A percentile compares a stretch with the other conserved stretches of the same genome.
Evolutionary conservation across 2,888 invertebrate genomes (phyloP).

Genomic region (Dioctria rufipes): DNA sequence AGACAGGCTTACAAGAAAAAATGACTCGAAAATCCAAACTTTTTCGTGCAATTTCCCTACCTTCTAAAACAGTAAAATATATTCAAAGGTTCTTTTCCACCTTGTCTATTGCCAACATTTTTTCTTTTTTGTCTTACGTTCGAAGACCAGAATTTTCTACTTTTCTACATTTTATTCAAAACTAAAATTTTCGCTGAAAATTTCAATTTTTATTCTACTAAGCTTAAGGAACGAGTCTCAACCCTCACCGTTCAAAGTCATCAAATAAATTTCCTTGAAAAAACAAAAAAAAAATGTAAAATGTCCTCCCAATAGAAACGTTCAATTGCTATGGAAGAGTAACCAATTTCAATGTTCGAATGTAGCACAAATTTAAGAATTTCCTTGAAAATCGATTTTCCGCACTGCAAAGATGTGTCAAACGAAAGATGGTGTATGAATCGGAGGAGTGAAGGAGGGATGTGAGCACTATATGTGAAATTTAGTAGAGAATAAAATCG

Average conservation of each 20-base stretch:
- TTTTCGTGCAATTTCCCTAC: no score
- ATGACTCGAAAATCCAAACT: no score
- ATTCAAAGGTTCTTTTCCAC: no score
- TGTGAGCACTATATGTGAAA: slow-evolving; percentile 23
- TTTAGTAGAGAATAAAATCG: slow-evolving; percentile 42
- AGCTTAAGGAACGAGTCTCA: neutral
- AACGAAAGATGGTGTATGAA: neutral
- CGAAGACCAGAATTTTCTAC: no score
- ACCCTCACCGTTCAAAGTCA: no score
- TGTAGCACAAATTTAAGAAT: slow-evolving; percentile 45
- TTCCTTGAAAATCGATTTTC: slow-evolving; percentile 37
- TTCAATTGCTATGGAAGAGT: neutral
- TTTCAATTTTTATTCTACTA: neutral
- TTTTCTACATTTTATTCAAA: neutral
- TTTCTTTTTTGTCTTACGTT: no score
- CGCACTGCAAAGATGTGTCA: neutral
- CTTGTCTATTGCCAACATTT: no score
- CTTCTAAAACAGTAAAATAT: no score
- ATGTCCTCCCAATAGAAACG: neutral
- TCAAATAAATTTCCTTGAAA: neutral
- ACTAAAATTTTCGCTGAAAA: neutral
- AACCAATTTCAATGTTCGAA: slow-evolving; percentile 35
- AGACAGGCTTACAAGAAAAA: no score
- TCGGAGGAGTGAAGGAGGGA: neutral
- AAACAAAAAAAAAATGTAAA: neutral